Conservation (phyloP, 2,888 invertebrate species). For the Endomychus coccineus region DNA sequence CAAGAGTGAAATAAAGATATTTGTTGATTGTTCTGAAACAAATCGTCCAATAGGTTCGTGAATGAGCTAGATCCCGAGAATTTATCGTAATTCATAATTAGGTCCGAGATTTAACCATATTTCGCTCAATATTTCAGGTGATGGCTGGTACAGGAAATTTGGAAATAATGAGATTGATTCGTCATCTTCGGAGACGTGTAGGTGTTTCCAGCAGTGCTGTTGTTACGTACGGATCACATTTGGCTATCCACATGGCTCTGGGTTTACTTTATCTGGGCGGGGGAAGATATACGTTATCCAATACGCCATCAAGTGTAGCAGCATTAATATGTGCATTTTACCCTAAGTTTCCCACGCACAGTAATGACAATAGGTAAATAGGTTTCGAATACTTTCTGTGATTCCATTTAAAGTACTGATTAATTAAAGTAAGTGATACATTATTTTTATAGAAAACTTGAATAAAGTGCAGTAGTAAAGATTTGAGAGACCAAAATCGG, state of each 20-base stretch:
- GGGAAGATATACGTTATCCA: conserved; percentile 77
- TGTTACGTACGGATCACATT: conserved; percentile 84
- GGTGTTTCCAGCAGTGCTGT: conserved; percentile 61
- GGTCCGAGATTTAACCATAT: too few relatives aligned
- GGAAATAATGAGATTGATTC: conserved; percentile 69
- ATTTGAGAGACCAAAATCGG: too few relatives aligned
- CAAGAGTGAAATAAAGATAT: too few relatives aligned
- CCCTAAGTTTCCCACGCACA: conserved; percentile 94
- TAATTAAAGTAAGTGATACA: too few relatives aligned
- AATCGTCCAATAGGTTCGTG: too few relatives aligned
- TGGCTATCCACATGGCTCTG: conserved; percentile 91
- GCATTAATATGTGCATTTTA: conserved; percentile 89
- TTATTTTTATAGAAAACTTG: too few relatives aligned
- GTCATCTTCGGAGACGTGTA: conserved; percentile 75
- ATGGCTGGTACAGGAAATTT: conserved; percentile 94
- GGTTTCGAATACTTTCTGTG: too few relatives aligned
- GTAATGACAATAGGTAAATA: conserved; percentile 86
- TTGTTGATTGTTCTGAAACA: too few relatives aligned
- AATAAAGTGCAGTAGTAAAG: too few relatives aligned
- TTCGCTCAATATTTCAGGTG: conserved; percentile 49
- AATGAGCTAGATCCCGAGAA: too few relatives aligned
- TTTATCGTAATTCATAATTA: too few relatives aligned
- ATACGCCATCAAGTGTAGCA: conserved; percentile 68
- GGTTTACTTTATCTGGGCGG: conserved; percentile 92
- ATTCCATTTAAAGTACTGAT: too few relatives aligned